Percentiles rank a stretch among this genome's conserved stretches.
Evolutionary conservation across 1,140 invertebrate species (phyloP).

Genomic region (Drosophila mojavensis): DNA sequence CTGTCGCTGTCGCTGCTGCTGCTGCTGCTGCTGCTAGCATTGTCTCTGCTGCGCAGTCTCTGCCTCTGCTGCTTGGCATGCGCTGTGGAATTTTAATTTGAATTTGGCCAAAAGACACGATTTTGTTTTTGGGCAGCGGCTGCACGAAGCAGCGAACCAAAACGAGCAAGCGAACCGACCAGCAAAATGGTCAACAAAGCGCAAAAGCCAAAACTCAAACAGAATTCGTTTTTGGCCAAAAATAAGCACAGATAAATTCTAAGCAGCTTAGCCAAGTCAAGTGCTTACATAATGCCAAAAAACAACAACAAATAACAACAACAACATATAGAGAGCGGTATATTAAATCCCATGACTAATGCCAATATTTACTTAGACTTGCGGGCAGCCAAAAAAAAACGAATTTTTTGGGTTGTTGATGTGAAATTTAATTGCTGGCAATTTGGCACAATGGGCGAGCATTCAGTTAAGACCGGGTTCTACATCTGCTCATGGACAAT

Average conservation of each 20-base stretch:
- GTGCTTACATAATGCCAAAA: conserved; percentile 42
- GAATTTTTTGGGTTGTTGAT: conserved; percentile 38
- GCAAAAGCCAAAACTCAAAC: conserved; percentile 24
- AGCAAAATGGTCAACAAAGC: conserved; percentile 39
- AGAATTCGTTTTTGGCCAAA: conserved; percentile 36
- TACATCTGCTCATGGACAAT: conserved; percentile 44
- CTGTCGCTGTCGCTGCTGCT: conserved; percentile 23
- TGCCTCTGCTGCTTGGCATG: conserved; percentile 59
- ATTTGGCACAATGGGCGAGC: conserved; percentile 56
- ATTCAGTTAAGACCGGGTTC: conserved; percentile 38
- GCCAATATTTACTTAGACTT: conserved; percentile 65
- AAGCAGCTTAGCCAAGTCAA: conserved; percentile 27
- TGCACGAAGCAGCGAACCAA: conserved; percentile 55
- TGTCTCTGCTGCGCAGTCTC: conserved; percentile 19
- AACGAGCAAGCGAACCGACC: conserved; percentile 32
- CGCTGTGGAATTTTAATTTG: conserved; percentile 82
- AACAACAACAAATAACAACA: conserved; percentile 8
- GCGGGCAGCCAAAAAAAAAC: conserved; percentile 2
- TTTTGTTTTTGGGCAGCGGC: conserved; percentile 68
- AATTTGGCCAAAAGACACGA: conserved; percentile 79
- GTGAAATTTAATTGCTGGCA: conserved; percentile 65
- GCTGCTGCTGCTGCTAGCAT: conserved; percentile 21
- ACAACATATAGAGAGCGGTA: conserved; percentile 15
- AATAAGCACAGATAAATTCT: conserved; percentile 25
- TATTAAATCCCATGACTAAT: conserved; percentile 58